Evolutionary conservation across 2,113 vertebrate species (phyloP).

Genomic region (Desmodus rotundus): DNA sequence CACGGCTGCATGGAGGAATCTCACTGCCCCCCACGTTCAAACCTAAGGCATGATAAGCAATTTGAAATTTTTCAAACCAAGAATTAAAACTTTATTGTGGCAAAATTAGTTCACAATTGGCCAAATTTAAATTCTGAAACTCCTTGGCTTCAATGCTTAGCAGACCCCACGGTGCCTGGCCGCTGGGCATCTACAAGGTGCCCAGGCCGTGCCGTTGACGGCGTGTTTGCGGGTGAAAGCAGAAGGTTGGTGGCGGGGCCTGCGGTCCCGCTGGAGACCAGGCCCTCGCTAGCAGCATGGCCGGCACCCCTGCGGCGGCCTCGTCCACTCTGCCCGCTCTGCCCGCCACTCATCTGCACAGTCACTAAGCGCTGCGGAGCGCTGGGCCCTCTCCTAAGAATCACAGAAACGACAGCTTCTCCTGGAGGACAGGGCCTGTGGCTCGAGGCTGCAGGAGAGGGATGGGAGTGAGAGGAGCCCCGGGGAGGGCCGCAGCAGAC

Average conservation of each 20-base stretch:
- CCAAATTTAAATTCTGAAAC: background rate
- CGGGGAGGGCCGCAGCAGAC: background rate
- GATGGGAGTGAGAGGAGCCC: background rate
- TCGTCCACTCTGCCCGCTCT: rapidly evolving
- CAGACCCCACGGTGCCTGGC: background rate
- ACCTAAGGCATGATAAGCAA: rapidly evolving
- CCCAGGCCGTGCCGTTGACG: no score
- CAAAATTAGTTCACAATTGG: background rate
- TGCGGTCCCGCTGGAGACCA: rapidly evolving
- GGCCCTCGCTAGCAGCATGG: background rate
- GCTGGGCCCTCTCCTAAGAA: rapidly evolving
- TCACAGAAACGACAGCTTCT: background rate
- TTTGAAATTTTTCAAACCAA: rapidly evolving
- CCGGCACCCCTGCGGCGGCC: rapidly evolving
- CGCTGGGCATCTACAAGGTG: no score
- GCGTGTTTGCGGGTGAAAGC: rapidly evolving
- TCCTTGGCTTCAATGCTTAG: rapidly evolving
- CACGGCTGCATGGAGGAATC: rapidly evolving
- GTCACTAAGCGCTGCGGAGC: rapidly evolving
- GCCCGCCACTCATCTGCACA: background rate
- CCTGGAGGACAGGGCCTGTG: background rate
- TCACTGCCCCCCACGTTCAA: background rate
- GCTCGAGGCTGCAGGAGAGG: rapidly evolving
- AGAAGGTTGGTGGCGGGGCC: rapidly evolving
- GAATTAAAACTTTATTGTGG: background rate